phyloP scores from a whole-genome alignment of 2,888 invertebrate species.

The Ommatoiulus sabulosus region DNA sequence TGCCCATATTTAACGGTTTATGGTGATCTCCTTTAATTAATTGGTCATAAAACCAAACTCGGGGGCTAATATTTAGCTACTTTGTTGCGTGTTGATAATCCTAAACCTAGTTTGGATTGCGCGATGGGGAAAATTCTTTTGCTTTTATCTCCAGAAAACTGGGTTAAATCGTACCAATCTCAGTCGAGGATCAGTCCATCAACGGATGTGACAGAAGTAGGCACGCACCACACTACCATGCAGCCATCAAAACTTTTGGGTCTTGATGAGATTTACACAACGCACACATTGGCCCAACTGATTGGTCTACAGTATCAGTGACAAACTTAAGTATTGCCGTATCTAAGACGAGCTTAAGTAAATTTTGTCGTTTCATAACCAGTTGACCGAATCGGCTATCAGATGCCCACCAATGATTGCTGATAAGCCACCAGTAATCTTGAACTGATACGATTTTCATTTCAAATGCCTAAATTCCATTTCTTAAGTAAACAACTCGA shows the following conservation, averaged over 20 bases:
- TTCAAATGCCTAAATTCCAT: no score
- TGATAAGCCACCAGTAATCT: no score
- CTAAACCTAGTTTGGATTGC: not conserved
- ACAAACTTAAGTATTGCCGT: no score
- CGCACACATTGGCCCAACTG: no score
- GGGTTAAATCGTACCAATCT: constrained; percentile 26
- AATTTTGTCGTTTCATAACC: no score
- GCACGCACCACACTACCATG: not conserved
- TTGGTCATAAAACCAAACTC: not conserved
- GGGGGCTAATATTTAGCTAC: not conserved
- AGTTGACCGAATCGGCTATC: no score
- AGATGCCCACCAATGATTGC: no score
- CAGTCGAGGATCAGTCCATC: not conserved
- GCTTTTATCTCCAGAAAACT: constrained; percentile 14
- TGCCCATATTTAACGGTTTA: not conserved
- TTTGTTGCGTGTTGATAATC: constrained; percentile 25
- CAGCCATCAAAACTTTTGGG: not conserved
- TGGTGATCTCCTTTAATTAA: not conserved
- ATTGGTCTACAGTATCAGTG: no score
- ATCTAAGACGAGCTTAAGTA: no score
- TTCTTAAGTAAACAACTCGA: no score
- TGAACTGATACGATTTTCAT: no score
- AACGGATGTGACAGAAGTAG: not conserved
- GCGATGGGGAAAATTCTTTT: constrained; percentile 9
- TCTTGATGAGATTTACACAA: no score